Evolutionary conservation across 2,888 invertebrate species (phyloP).

Genomic region (Cephus runcator): DNA sequence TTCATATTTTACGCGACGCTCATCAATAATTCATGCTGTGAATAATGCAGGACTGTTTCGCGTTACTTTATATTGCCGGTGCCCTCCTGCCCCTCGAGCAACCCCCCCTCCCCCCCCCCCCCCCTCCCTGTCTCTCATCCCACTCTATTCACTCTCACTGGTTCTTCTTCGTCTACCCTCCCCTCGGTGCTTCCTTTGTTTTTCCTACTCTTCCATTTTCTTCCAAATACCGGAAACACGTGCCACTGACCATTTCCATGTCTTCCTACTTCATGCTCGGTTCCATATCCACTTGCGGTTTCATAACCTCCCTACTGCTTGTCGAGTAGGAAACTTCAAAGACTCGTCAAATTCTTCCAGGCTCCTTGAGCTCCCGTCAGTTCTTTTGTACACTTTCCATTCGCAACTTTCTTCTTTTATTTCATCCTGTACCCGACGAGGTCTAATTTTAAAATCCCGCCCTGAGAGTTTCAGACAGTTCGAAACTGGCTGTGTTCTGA

Average conservation of each 20-base stretch:
- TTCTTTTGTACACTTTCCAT: background rate
- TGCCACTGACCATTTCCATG: too few relatives aligned
- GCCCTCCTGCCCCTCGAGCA: background rate
- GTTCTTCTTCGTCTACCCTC: conserved; percentile 11
- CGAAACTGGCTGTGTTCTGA: background rate
- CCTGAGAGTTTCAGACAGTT: background rate
- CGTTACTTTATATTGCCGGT: conserved; percentile 52
- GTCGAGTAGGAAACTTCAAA: background rate
- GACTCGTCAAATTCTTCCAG: background rate
- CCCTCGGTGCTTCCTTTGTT: background rate
- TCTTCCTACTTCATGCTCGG: too few relatives aligned
- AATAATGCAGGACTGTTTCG: conserved; percentile 63
- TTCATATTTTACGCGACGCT: conserved; percentile 63
- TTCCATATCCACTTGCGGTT: background rate
- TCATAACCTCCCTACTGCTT: background rate
- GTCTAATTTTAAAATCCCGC: background rate
- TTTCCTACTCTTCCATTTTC: too few relatives aligned
- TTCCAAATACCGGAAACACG: too few relatives aligned
- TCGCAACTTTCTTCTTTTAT: background rate
- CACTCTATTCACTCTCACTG: background rate
- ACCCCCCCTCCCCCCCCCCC: background rate
- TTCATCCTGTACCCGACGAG: background rate
- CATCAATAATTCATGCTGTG: conserved; percentile 65
- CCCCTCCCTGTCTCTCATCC: background rate
- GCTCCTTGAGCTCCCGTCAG: background rate